Percentiles rank a stretch among this genome's conserved stretches.
These are phyloP conservation scores for Neostethus bicornis DNA, from an alignment of 2,797 vertebrate genomes.

Conservation along the genomic window DNA sequence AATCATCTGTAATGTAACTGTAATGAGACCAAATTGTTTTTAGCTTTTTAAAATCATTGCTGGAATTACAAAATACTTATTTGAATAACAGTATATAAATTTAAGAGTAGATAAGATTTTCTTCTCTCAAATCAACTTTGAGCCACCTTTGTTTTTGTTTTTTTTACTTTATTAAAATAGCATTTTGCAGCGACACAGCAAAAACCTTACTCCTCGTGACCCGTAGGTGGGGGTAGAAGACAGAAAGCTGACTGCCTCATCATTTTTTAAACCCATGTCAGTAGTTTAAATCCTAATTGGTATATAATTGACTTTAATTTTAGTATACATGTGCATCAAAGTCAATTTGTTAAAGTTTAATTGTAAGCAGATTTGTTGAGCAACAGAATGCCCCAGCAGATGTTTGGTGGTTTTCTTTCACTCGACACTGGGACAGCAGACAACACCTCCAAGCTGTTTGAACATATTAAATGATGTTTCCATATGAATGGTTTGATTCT, in stretches of 20 bases:
- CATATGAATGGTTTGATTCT: constrained; percentile 58
- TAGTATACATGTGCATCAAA: constrained; percentile 42
- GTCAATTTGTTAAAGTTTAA: constrained; percentile 47
- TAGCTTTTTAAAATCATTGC: no score
- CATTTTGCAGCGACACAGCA: no score
- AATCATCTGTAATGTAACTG: no score
- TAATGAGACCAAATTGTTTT: no score
- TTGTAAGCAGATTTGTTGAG: constrained; percentile 43
- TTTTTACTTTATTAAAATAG: no score
- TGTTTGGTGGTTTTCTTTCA: constrained; percentile 67
- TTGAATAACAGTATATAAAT: no score
- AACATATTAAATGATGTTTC: constrained; percentile 68
- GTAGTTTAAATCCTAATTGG: constrained; percentile 48
- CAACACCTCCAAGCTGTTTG: constrained; percentile 71
- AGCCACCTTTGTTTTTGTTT: no score
- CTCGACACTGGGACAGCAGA: constrained; percentile 64
- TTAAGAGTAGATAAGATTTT: no score
- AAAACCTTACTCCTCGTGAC: constrained; percentile 31
- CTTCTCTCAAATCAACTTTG: no score
- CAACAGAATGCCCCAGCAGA: constrained; percentile 57
- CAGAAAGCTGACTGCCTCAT: background rate
- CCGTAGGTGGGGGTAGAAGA: constrained; percentile 71
- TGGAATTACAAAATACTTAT: no score
- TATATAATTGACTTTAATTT: constrained; percentile 43
- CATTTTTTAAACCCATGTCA: constrained; percentile 34